phyloP scores from a whole-genome alignment of 2,113 vertebrate genomes.

The Proterorhinus semilunaris region DNA sequence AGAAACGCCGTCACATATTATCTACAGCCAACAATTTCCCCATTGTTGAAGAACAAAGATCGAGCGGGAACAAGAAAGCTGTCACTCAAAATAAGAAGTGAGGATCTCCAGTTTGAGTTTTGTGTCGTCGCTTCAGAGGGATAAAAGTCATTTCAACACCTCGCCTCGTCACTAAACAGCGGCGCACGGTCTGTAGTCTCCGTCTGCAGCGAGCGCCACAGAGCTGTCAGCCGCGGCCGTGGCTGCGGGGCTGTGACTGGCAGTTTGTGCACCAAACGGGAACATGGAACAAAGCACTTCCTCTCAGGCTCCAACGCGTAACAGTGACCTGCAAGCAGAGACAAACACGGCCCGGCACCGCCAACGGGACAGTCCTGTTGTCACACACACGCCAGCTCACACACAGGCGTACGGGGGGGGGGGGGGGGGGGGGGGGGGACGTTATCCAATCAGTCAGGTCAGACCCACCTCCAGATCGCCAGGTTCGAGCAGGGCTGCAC shows the following conservation, averaged over 20 bases:
- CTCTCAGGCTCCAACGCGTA: conserved; percentile 29
- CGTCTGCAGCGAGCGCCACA: conserved; percentile 5
- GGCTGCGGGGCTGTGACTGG: conserved; percentile 21
- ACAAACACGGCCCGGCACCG: neutral
- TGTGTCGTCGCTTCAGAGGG: neutral
- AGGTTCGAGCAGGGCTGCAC: too few species aligned
- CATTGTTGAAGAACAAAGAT: neutral
- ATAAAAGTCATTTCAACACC: neutral
- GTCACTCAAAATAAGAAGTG: neutral
- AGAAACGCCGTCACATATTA: neutral
- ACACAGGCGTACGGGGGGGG: too few species aligned
- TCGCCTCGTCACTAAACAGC: conserved; percentile 4
- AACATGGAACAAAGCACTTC: conserved; percentile 39
- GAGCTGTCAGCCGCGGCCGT: conserved; percentile 21
- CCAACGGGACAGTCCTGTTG: too few species aligned
- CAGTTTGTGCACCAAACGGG: conserved; percentile 27
- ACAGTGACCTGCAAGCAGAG: conserved; percentile 37
- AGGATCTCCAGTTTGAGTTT: neutral
- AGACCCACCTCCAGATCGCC: too few species aligned
- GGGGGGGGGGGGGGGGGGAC: too few species aligned
- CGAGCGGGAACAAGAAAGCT: neutral
- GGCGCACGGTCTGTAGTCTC: neutral
- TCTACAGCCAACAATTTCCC: neutral
- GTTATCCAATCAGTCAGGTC: too few species aligned
- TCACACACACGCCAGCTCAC: too few species aligned